These are phyloP conservation scores for Neopipo cinnamomea DNA, from an alignment of 2,113 vertebrate genomes.

Conservation along the genomic window DNA sequence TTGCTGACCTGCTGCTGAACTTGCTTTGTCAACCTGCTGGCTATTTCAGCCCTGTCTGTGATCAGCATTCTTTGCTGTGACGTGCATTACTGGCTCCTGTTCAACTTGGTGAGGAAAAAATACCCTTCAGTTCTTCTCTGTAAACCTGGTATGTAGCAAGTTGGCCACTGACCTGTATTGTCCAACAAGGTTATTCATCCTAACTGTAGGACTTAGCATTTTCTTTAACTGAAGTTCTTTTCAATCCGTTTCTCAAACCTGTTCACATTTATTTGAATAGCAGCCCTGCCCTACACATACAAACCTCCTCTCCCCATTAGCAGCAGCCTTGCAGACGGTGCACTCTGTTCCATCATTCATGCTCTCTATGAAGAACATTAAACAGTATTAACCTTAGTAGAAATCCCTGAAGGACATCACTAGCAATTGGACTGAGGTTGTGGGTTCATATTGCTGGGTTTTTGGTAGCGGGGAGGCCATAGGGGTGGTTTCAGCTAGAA, in stretches of 20 bases:
- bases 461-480: no score
- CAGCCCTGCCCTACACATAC: neutral
- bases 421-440: neutral
- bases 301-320: neutral
- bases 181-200: neutral
- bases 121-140: neutral
- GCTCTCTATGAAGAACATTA: neutral
- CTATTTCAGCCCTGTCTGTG: neutral
- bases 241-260: neutral
- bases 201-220: neutral
- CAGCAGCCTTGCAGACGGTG: neutral
- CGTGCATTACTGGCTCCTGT: rapidly evolving
- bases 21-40: neutral
- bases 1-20: neutral
- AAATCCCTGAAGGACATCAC: neutral
- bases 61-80: neutral
- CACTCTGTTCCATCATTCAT: neutral
- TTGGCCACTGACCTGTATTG: neutral
- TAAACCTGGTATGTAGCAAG: neutral
- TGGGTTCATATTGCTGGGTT: no score
- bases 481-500: no score
- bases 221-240: neutral
- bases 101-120: neutral
- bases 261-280: neutral
- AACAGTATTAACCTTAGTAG: neutral